These are phyloP conservation scores for Cosmorhoe ocellata DNA, from an alignment of 2,888 invertebrate genomes.

Conservation along the genomic window DNA sequence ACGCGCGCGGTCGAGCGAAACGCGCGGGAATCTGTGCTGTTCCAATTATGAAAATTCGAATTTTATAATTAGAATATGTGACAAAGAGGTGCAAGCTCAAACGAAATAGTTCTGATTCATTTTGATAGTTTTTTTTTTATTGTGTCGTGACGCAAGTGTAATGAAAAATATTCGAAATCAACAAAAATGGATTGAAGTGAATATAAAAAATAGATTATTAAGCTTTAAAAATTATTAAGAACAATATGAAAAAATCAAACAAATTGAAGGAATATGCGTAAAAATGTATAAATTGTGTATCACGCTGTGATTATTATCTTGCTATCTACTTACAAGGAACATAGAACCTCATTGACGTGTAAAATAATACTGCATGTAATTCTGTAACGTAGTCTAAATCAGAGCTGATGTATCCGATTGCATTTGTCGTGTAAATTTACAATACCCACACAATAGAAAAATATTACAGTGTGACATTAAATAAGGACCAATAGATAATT, in stretches of 20 bases:
- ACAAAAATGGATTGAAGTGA: constrained; percentile 6
- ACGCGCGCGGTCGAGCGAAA: constrained; percentile 63
- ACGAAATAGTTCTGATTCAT: too few relatives aligned
- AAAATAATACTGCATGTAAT: constrained; percentile 73
- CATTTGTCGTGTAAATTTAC: constrained; percentile 57
- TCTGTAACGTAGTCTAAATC: constrained; percentile 63
- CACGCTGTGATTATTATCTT: background rate
- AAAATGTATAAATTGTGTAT: background rate
- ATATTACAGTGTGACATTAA: too few relatives aligned
- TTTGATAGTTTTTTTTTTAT: background rate
- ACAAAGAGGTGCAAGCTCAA: background rate
- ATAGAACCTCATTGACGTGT: constrained; percentile 40
- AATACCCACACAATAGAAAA: background rate
- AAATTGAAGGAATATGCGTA: background rate
- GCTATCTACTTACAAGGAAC: constrained; percentile 8
- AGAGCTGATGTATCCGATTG: constrained; percentile 51
- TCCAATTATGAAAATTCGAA: constrained; percentile 30
- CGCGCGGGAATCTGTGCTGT: constrained; percentile 45
- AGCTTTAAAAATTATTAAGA: too few relatives aligned
- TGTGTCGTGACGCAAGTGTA: background rate
- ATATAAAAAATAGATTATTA: background rate
- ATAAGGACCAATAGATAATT: too few relatives aligned
- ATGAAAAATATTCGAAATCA: background rate
- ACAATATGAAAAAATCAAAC: too few relatives aligned
- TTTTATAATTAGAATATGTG: background rate